Conservation (phyloP, 1,140 invertebrate genomes). For the Drosophila busckii region DNA sequence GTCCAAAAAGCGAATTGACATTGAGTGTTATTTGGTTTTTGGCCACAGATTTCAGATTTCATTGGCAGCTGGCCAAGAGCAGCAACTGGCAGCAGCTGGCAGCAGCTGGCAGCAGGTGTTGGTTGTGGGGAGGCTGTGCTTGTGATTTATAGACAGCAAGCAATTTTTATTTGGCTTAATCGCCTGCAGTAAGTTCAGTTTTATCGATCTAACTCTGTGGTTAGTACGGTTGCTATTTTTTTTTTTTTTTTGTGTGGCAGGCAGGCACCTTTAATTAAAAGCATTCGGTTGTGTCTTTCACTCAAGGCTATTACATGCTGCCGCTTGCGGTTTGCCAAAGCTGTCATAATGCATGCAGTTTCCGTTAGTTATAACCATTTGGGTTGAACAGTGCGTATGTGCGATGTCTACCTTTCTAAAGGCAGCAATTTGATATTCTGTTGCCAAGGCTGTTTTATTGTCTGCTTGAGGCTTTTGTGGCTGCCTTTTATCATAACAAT, state of each 20-base stretch:
- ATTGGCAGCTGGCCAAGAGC: slow-evolving; percentile 62
- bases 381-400: no score
- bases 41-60: slow-evolving; percentile 68
- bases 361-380: no score
- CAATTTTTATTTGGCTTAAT: no score
- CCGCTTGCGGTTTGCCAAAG: no score
- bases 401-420: no score
- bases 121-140: slow-evolving; percentile 4
- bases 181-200: no score
- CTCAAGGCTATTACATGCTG: no score
- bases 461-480: slow-evolving; percentile 1
- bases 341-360: no score
- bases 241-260: slow-evolving; percentile 27
- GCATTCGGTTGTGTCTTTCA: slow-evolving; percentile 31
- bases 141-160: slow-evolving; percentile 71
- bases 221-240: no score
- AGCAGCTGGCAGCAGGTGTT: slow-evolving; percentile 23
- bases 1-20: slow-evolving; percentile 67
- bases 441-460: no score
- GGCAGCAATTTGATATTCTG: no score
- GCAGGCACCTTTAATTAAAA: slow-evolving; percentile 5
- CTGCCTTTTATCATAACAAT: slow-evolving; percentile 65
- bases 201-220: no score
- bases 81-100: slow-evolving; percentile 20
- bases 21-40: slow-evolving; percentile 71